Evolutionary conservation across 2,113 vertebrate genomes (phyloP), one percentile per base, ranked within the genome.

Genomic region (Myotis lucifugus): DNA sequence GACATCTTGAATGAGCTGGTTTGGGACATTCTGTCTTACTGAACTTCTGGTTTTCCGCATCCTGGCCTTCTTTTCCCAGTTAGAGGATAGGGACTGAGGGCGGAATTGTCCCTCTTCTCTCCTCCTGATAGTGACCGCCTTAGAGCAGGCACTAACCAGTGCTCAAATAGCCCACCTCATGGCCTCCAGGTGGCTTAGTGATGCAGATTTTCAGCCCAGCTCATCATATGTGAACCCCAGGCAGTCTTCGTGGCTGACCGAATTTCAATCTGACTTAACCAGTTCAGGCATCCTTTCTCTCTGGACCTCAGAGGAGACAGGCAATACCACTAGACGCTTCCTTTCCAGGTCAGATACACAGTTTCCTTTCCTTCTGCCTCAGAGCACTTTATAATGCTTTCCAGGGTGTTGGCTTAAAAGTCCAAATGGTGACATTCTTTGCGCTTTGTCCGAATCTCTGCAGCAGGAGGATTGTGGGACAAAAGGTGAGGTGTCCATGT

Each of bases 81-180:
- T 76, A 17, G 21, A 27, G 72, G 12, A 15, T 17, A 59, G 67
- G 73, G 34, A 21, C 11, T 21, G 42, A 76, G 48, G 29, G 8
- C 37, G 50, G 52, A 59, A 34, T 10, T 42, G 52, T 52, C 48
- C 8, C 73, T 56, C 42, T 37, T 17, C 27, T 42, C 40, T 25
- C 46, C 23, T 59, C 12, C 29, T 42, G 3, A 48, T 15, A 14
- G 17, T 34, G 46, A 86, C 40, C n/a, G 17, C 52, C 34, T 29
- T 42, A 76, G 61, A 8, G 25, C 69, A 76, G 50, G n/a, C 77
- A 19, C 40, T 25, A 5, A 52, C 3, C 12, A 9, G 77, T n/a
- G 48, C 19, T 48, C 3, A 6, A 0, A 2, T 1, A 34, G 73
- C 78, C 21, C 8, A 0, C 6, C 18, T 21, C 7, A 27, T 1